A percentile compares a stretch with the other conserved stretches of the same genome.
Evolutionary conservation across 2,113 vertebrate genomes (phyloP).

Genomic region (Ophiodon elongatus): DNA sequence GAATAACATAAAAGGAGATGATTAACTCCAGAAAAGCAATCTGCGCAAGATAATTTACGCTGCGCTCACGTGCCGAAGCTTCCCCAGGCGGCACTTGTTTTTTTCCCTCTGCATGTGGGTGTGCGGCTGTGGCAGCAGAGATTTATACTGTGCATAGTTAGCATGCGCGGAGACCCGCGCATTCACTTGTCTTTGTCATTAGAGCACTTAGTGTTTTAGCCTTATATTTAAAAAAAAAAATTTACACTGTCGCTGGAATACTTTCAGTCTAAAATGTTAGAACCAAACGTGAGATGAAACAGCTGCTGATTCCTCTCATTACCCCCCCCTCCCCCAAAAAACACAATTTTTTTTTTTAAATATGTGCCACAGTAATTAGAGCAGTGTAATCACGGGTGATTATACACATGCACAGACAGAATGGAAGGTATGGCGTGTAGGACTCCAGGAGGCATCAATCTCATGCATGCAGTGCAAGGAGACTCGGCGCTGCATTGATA

Average conservation of each 20-base stretch:
- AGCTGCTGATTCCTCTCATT: conserved; percentile 31
- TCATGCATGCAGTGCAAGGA: conserved; percentile 20
- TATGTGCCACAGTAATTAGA: conserved; percentile 58
- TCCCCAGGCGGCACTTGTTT: conserved; percentile 44
- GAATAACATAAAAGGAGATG: conserved; percentile 82
- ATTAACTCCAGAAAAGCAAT: conserved; percentile 82
- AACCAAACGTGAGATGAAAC: conserved; percentile 9
- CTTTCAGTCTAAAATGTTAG: conserved; percentile 10
- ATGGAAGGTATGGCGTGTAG: conserved; percentile 44
- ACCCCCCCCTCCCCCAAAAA: too few relatives aligned
- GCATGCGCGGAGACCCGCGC: not conserved
- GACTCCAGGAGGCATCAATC: conserved; percentile 65
- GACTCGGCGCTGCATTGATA: conserved; percentile 46
- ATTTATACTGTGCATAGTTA: conserved; percentile 33
- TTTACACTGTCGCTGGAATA: not conserved
- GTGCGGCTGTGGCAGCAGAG: conserved; percentile 1
- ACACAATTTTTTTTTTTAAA: too few relatives aligned
- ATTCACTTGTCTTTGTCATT: conserved; percentile 43
- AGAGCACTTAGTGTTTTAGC: conserved; percentile 8
- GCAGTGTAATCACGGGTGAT: conserved; percentile 62
- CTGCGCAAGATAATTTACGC: conserved; percentile 73
- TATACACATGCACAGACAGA: conserved; percentile 50
- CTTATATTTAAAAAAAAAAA: conserved; percentile 22
- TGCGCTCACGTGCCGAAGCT: conserved; percentile 48
- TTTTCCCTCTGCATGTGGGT: conserved; percentile 1